Evolutionary conservation across 2,113 vertebrate genomes (phyloP), one percentile per base, ranked within the genome.

Genomic region (Pelusios castaneus): DNA sequence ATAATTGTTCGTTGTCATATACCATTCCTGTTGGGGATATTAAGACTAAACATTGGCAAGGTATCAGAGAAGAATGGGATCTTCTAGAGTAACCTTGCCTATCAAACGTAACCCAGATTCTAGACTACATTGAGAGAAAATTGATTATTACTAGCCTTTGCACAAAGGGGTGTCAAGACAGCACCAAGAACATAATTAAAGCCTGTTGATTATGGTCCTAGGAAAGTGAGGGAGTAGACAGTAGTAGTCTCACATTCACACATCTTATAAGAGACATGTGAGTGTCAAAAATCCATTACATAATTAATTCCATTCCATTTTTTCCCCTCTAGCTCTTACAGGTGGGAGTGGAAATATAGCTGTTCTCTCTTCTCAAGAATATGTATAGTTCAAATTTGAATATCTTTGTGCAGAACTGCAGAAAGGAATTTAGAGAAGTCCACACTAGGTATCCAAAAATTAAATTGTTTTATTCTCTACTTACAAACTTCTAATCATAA

Each of bases 111-210:
- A 93, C 73, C 85, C 77, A 96, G 43, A 91, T 84, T 92, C 95
- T 97, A 95, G 89, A 97, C 88, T 13, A 73, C 76, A 90, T 77
- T 93, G 93, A 93, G 93, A 92, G 91, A 84, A 92, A 84, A 76
- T 54, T 97, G 91, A 97, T 95, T 95, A 93, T 94, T 95, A 91
- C 86, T 91, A 97, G 93, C 56, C 82, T 73, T 88, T 90, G 80
- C 63, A 93, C 94, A 93, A 60, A 91, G 79, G 82, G 93, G 91
- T 95, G 93, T 94, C 94, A 95, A 96, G 94, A 95, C 93, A 97
- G 96, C 92, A 91, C 55, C 47, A 82, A 94, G 93, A 97, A 89
- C 90, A 91, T 81, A 81, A 91, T 91, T 76, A 95, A 94, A 91
- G 95, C 94, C 86, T 89, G 84, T 81, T 93, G 85, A 67, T n/a